Evolutionary conservation across 2,888 invertebrate genomes (phyloP).

Genomic region (Portevinia maculata): DNA sequence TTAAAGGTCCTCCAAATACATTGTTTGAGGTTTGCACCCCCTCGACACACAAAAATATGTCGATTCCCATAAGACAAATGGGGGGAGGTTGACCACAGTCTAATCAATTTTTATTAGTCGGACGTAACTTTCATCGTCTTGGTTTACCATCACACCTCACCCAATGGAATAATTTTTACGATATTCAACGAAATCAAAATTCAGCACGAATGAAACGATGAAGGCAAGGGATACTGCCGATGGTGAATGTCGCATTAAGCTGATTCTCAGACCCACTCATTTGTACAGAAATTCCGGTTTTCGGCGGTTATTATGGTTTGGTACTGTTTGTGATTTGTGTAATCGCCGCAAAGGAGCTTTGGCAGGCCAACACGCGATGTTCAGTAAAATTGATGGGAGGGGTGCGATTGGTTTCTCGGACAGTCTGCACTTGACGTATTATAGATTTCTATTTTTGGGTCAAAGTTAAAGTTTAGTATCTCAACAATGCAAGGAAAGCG

Average conservation of each 20-base stretch:
- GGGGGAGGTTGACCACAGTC: slow-evolving; percentile 23
- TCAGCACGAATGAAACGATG: slow-evolving; percentile 51
- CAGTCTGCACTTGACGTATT: slow-evolving; percentile 58
- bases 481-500: slow-evolving; percentile 11
- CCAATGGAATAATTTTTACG: slow-evolving; percentile 50
- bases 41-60: background rate
- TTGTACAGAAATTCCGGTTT: slow-evolving; percentile 38
- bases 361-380: slow-evolving; percentile 12
- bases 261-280: slow-evolving; percentile 6
- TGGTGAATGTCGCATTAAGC: slow-evolving; percentile 27
- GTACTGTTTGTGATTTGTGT: slow-evolving; percentile 70
- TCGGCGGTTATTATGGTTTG: slow-evolving; percentile 59
- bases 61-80: background rate
- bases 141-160: background rate
- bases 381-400: background rate
- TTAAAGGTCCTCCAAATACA: slow-evolving; percentile 29
- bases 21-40: slow-evolving; percentile 30
- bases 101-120: slow-evolving; percentile 71
- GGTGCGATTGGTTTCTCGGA: slow-evolving; percentile 23
- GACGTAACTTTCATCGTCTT: slow-evolving; percentile 6
- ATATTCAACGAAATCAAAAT: slow-evolving; percentile 61
- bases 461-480: slow-evolving; percentile 57
- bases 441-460: slow-evolving; percentile 49
- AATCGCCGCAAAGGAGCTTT: slow-evolving; percentile 21
- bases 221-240: slow-evolving; percentile 33